These are phyloP conservation scores for Ptilonorhynchus violaceus DNA, from an alignment of 2,113 vertebrate species.

Conservation along the genomic window DNA sequence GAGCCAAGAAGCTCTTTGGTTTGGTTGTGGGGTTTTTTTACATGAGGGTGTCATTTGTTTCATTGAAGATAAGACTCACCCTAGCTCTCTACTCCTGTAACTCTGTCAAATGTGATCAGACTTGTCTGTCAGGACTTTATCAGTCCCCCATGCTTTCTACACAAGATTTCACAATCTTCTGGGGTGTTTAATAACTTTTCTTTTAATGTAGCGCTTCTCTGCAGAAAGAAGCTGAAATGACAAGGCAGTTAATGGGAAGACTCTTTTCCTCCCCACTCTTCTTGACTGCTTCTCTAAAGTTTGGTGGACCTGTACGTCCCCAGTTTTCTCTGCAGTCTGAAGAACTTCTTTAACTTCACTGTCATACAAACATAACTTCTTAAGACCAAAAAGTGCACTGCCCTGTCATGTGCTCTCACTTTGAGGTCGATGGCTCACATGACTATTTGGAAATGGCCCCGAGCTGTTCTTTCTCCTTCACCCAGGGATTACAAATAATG, in stretches of 20 bases:
- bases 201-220: background rate
- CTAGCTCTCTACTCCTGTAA: background rate
- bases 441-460: background rate
- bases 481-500: background rate
- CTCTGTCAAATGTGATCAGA: constrained; percentile 14
- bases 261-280: background rate
- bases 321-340: background rate
- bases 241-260: background rate
- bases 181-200: background rate
- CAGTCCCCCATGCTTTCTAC: background rate
- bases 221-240: background rate
- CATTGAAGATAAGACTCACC: background rate
- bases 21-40: background rate
- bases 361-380: background rate
- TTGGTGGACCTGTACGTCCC: background rate
- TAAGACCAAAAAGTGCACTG: background rate
- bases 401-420: background rate
- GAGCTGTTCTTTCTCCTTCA: background rate
- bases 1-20: background rate
- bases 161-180: constrained; percentile 31
- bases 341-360: background rate
- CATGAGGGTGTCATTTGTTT: background rate
- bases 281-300: background rate
- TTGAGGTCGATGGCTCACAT: background rate
- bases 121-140: constrained; percentile 48